These are phyloP conservation scores for Phyllotis vaccarum DNA, from an alignment of 2,797 vertebrate genomes.

Conservation along the genomic window DNA sequence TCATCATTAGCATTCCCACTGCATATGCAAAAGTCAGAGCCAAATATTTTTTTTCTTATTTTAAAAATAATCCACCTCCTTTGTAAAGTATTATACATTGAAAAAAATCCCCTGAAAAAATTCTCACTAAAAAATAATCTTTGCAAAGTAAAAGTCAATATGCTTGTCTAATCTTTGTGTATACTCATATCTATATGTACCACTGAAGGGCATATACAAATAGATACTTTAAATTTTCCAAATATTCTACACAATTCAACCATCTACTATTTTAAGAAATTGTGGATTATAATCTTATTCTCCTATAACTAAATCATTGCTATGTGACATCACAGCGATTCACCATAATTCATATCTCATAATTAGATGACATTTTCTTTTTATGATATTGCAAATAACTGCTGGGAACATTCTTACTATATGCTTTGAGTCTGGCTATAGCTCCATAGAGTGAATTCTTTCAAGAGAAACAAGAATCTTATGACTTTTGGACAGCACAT, in stretches of 20 bases:
- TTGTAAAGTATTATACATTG: background rate
- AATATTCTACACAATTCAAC: background rate
- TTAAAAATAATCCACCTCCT: background rate
- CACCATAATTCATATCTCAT: background rate
- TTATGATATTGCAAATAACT: background rate
- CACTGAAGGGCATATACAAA: background rate
- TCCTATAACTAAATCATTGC: background rate
- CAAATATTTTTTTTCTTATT: background rate
- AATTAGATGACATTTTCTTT: background rate
- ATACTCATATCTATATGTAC: background rate
- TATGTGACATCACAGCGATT: background rate
- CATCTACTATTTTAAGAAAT: background rate
- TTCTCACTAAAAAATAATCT: background rate
- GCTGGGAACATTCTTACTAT: background rate
- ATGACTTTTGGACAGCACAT: background rate
- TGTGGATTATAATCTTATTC: background rate
- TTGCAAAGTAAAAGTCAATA: background rate
- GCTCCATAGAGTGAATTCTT: constrained; percentile 2
- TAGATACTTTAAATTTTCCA: background rate
- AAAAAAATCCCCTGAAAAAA: constrained; percentile 48
- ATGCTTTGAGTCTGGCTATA: background rate
- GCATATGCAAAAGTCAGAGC: background rate
- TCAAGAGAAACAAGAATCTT: constrained; percentile 22
- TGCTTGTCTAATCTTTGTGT: background rate
- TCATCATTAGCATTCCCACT: background rate